Evolutionary conservation across 2,797 vertebrate genomes (phyloP).

Genomic region (Sciurus vulgaris): DNA sequence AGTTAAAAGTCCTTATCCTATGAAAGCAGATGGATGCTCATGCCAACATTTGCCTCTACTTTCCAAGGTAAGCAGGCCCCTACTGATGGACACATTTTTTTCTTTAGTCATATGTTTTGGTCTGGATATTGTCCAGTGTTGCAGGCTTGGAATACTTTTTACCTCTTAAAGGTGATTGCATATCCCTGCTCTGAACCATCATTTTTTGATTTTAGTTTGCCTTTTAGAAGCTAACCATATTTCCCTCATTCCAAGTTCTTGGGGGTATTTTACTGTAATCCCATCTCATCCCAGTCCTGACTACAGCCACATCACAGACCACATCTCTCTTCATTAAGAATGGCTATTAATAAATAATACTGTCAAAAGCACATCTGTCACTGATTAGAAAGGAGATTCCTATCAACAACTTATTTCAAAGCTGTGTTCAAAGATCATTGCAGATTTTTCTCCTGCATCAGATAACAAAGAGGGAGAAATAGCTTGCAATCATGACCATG

Average conservation of each 20-base stretch:
- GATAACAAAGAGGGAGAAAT: neutral
- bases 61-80: neutral
- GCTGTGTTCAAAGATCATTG: neutral
- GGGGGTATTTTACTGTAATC: neutral
- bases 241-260: neutral
- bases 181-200: neutral
- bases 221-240: neutral
- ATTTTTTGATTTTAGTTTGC: constrained; percentile 24
- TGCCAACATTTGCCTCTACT: neutral
- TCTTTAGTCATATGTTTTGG: neutral
- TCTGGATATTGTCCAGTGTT: neutral
- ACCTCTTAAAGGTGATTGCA: neutral
- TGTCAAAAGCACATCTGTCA: neutral
- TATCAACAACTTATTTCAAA: constrained; percentile 41
- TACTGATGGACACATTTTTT: neutral
- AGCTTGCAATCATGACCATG: neutral
- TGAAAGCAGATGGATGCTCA: neutral
- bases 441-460: neutral
- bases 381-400: constrained; percentile 36
- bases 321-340: constrained; percentile 18
- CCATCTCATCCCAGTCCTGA: neutral
- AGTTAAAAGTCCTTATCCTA: neutral
- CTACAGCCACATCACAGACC: neutral
- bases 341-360: neutral
- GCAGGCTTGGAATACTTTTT: neutral